Evolutionary conservation across 2,888 invertebrate genomes (phyloP), one percentile per base, ranked within the genome.

Genomic region (Augiades crinisus): DNA sequence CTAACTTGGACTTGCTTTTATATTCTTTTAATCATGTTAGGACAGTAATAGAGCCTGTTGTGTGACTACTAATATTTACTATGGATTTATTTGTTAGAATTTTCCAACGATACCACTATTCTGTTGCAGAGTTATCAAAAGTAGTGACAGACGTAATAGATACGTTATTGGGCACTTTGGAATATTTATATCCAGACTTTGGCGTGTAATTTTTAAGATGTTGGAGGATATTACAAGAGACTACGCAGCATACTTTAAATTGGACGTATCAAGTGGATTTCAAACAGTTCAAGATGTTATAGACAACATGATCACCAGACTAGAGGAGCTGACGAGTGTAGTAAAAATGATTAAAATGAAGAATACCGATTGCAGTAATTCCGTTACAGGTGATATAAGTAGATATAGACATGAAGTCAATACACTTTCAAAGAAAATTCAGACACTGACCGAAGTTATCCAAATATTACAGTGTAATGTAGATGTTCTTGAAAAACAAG

Each of bases 241-340:
- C 64, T 92, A 92, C 70, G 77, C 91, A 17, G 83, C 85, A 54
- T 91, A 91, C 61, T 74, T 92, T 51, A 91, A 91, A 62, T 70
- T 90, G 37, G 91, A 92, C 70, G 72, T 92, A 34, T 70, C 83
- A 6, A 88, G 81, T 67, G 91, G 91, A 65, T 91, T 92, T 62
- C 86, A 89, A 72, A 91, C 91, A 2, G 88, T 93, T 14, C 92
- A 92, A 72, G 90, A 91, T 67, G 91, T 91, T 52, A 91, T 93
- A 34, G 93, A 93, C 60, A 93, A 93, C 65, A 93, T 93, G 92
- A 70, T 93, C 43, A 92, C 92, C 0, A 83, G 93, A 54, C 78
- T 93, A 16, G 93, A 93, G 72, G 93, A 93, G 70, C 86, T 93
- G 57, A 91, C 92, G 58, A 92, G 92, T 59, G 88, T 93, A 37